phyloP scores from a whole-genome alignment of 2,113 vertebrate species.

The Saguinus midas region DNA sequence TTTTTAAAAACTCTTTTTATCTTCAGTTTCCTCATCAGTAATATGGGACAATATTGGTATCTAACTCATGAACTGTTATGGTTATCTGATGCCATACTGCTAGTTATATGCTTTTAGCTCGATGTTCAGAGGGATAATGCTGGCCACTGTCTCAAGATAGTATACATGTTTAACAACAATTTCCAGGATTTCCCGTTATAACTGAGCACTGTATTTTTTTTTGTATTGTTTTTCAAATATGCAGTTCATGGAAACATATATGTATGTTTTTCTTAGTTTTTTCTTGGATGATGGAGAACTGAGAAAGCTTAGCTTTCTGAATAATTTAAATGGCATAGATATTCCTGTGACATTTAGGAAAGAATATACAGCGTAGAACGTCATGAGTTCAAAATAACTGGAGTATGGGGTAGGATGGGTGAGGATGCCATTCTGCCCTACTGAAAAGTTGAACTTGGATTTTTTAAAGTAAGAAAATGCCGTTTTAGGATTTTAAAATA shows the following conservation, averaged over 20 bases:
- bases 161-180: neutral
- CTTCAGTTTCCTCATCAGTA: neutral
- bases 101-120: neutral
- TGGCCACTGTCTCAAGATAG: neutral
- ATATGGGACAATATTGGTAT: neutral
- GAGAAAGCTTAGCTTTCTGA: neutral
- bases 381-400: neutral
- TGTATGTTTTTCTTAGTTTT: neutral
- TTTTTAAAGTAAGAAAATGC: neutral
- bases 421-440: neutral
- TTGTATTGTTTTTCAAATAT: neutral
- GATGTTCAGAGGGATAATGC: neutral
- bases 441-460: neutral
- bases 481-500: constrained; percentile 28
- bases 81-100: neutral
- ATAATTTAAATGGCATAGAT: neutral
- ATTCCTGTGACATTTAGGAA: neutral
- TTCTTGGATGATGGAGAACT: neutral
- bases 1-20: constrained; percentile 3
- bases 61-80: neutral
- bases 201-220: neutral
- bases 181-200: neutral
- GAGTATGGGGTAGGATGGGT: neutral
- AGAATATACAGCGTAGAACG: neutral
- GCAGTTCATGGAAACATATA: neutral